phyloP scores from a whole-genome alignment of 2,888 invertebrate genomes.

The Xestoiulus laeticollis region DNA sequence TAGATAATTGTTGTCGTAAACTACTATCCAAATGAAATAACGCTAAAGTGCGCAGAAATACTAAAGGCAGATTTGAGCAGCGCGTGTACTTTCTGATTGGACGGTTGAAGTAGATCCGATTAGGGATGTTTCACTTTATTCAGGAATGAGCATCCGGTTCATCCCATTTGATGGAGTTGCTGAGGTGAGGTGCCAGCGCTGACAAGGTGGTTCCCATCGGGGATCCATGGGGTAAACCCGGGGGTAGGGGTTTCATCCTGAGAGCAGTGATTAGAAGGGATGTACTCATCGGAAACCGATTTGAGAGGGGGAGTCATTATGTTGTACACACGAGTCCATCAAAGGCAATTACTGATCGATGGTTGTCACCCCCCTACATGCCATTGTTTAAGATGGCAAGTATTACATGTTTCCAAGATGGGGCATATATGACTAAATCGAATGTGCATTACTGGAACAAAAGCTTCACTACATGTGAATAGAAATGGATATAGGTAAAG shows the following conservation, averaged over 20 bases:
- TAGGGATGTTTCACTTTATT: slow-evolving; percentile 37
- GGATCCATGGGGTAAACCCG: not conserved
- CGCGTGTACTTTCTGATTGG: slow-evolving; percentile 42
- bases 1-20: not conserved
- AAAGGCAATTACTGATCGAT: slow-evolving; percentile 7
- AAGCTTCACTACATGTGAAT: not conserved
- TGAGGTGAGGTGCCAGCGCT: slow-evolving; percentile 16
- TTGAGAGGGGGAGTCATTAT: not conserved
- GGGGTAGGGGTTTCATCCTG: not conserved
- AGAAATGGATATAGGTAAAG: too few relatives aligned
- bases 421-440: not conserved
- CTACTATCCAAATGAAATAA: not conserved
- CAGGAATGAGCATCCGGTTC: slow-evolving; percentile 34
- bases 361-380: slow-evolving; percentile 24
- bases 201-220: not conserved
- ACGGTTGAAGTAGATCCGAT: slow-evolving; percentile 39
- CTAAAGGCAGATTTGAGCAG: slow-evolving; percentile 8
- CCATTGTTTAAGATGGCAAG: not conserved
- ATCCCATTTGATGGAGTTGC: slow-evolving; percentile 32
- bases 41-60: not conserved
- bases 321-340: slow-evolving; percentile 5
- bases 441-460: not conserved
- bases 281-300: slow-evolving; percentile 36
- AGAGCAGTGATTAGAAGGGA: not conserved
- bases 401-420: not conserved